Conservation (phyloP, 23 tunicate genomes). For the Corella eumyota region DNA sequence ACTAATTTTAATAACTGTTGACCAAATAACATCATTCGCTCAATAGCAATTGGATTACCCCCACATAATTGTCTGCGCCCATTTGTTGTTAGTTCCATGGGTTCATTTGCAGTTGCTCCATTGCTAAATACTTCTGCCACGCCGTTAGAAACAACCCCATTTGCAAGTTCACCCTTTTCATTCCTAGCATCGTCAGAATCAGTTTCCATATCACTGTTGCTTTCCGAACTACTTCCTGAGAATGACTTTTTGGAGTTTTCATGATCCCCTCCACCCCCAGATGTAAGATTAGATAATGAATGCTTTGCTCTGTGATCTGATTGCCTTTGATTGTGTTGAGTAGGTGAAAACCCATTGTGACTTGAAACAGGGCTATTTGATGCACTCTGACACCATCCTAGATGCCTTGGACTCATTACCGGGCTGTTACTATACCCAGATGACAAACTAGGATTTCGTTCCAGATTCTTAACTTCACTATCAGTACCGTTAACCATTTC, state of each 20-base stretch:
- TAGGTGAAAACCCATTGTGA: slow-evolving; percentile 78
- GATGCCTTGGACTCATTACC: slow-evolving; percentile 51
- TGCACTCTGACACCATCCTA: slow-evolving; percentile 38
- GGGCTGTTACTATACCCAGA: slow-evolving; percentile 42
- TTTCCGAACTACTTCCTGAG: slow-evolving; percentile 12
- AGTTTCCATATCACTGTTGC: slow-evolving; percentile 82
- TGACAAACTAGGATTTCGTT: slow-evolving; percentile 25
- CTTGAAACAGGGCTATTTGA: slow-evolving; percentile 76
- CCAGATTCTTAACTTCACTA: slow-evolving; percentile 41
- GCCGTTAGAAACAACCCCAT: slow-evolving; percentile 29
- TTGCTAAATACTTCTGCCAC: neutral
- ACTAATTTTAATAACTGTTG: slow-evolving; percentile 40
- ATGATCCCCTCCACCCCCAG: neutral
- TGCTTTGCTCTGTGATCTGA: neutral
- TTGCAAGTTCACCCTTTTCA: slow-evolving; percentile 7
- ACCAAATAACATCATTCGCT: slow-evolving; percentile 74
- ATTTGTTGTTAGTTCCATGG: too few species aligned
- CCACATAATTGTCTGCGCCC: slow-evolving; percentile 66
- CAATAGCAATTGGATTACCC: slow-evolving; percentile 64
- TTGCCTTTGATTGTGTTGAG: slow-evolving; percentile 4
- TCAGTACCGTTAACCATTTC: slow-evolving; percentile 91
- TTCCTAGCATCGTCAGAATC: slow-evolving; percentile 38
- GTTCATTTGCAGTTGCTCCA: too few species aligned
- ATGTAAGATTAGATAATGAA: neutral
- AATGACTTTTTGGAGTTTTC: slow-evolving; percentile 10